Evolutionary conservation across 2,888 invertebrate species (phyloP).

Genomic region (Camponotus fellah): DNA sequence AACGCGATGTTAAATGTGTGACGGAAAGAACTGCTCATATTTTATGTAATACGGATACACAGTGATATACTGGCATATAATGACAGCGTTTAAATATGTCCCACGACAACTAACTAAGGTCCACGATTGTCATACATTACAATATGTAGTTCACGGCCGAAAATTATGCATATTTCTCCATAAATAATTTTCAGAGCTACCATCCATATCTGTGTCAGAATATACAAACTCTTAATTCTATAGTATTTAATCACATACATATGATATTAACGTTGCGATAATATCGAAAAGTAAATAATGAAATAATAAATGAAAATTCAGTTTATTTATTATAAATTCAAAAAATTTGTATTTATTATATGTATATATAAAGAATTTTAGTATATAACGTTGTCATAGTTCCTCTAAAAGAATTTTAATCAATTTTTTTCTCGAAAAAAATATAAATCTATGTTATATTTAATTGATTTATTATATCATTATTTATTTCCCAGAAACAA

Average conservation of each 20-base stretch:
- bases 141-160: not conserved
- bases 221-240: not conserved
- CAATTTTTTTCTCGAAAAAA: not conserved
- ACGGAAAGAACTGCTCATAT: conserved; percentile 36
- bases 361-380: not conserved
- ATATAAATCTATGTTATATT: not conserved
- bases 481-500: not conserved
- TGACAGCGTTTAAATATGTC: conserved; percentile 13
- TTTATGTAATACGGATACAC: conserved; percentile 24
- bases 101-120: not conserved
- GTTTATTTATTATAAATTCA: too few relatives aligned
- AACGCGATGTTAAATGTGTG: conserved; percentile 37
- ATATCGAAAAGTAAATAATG: not conserved
- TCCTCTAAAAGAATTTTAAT: not conserved
- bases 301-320: not conserved
- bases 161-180: not conserved
- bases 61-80: not conserved
- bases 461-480: not conserved
- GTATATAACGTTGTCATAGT: not conserved
- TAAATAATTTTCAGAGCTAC: not conserved
- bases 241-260: not conserved
- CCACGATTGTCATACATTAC: not conserved
- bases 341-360: not conserved
- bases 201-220: not conserved
- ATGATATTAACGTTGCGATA: not conserved